These are phyloP conservation scores for Sebastes alutus DNA, from an alignment of 2,797 vertebrate species.

Conservation along the genomic window DNA sequence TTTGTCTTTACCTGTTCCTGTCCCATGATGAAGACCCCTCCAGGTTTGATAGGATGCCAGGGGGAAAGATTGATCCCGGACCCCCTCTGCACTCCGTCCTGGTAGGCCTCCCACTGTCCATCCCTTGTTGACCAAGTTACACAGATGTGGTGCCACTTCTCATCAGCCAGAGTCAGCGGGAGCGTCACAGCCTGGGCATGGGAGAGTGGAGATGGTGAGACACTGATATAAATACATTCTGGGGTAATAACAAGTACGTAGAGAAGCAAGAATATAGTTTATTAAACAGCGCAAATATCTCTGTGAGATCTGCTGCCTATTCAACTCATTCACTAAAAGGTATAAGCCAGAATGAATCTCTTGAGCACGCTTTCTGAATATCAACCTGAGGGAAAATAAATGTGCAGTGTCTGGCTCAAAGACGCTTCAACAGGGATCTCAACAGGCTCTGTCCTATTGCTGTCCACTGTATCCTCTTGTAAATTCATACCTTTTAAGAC, in stretches of 20 bases:
- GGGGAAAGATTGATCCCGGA: slow-evolving; percentile 79
- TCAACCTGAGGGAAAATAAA: neutral
- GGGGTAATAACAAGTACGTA: neutral
- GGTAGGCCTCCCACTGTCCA: slow-evolving; percentile 86
- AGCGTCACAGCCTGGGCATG: slow-evolving; percentile 78
- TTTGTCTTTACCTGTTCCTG: slow-evolving; percentile 86
- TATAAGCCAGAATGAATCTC: neutral
- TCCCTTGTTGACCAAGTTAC: slow-evolving; percentile 88
- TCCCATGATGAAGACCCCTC: slow-evolving; percentile 88
- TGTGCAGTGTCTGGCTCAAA: neutral
- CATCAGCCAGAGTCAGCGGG: slow-evolving; percentile 81
- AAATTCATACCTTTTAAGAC: neutral
- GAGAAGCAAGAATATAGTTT: neutral
- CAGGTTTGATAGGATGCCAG: slow-evolving; percentile 88
- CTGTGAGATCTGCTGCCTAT: neutral
- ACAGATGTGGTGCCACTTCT: slow-evolving; percentile 89
- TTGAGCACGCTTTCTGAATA: neutral
- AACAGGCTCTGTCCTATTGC: neutral
- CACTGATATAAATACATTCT: neutral
- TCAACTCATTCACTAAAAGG: neutral
- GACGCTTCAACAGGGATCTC: neutral
- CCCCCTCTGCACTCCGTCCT: slow-evolving; percentile 81
- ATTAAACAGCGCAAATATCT: neutral
- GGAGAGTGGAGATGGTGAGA: neutral
- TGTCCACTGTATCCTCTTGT: too few relatives aligned